These are phyloP conservation scores for Amphiprion percula DNA, from an alignment of 2,113 vertebrate genomes.

Conservation along the genomic window DNA sequence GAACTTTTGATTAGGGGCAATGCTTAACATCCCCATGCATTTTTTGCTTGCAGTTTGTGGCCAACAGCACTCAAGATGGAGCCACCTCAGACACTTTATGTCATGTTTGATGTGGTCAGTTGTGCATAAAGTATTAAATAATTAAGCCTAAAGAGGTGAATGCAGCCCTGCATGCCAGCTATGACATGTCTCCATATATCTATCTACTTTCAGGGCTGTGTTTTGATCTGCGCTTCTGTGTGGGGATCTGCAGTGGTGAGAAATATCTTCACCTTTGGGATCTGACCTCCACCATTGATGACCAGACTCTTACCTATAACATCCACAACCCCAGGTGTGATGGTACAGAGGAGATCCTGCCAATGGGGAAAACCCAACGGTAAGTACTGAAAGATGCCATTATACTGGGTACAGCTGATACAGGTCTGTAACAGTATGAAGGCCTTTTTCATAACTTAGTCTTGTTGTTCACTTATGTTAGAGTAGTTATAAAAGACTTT, in stretches of 20 bases:
- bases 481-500: too few species aligned
- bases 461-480: too few species aligned
- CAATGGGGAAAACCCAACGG: conserved; percentile 67
- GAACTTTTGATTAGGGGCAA: too few species aligned
- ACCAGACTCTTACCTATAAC: conserved; percentile 75
- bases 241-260: conserved; percentile 75
- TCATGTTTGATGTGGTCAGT: too few species aligned
- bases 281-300: conserved; percentile 73
- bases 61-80: too few species aligned
- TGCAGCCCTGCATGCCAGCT: neutral
- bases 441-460: too few species aligned
- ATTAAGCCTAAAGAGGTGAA: neutral
- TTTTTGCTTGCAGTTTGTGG: too few species aligned
- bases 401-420: neutral
- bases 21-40: too few species aligned
- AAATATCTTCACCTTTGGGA: conserved; percentile 76
- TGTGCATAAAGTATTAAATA: too few species aligned
- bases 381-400: conserved; percentile 9
- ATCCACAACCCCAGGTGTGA: conserved; percentile 71
- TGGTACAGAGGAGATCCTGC: conserved; percentile 70
- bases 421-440: too few species aligned
- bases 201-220: conserved; percentile 60
- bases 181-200: neutral
- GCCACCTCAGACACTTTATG: too few species aligned
- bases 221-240: conserved; percentile 70